These are phyloP conservation scores for Rambutsinella grinnellia DNA, from an alignment of 2,888 invertebrate species.

Conservation along the genomic window DNA sequence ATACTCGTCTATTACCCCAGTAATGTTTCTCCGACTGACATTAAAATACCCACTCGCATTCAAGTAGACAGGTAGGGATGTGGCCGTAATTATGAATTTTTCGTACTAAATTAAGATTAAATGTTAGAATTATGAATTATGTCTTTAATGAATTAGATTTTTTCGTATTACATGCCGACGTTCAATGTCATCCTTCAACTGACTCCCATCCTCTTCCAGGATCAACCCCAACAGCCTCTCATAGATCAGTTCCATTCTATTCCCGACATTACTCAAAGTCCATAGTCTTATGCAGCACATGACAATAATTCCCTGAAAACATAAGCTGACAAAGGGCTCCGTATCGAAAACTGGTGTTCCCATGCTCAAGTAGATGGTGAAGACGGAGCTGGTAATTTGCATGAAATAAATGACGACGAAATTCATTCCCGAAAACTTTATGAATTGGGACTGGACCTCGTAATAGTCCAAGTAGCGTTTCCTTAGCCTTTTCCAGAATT, in stretches of 20 bases:
- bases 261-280: neutral
- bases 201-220: neutral
- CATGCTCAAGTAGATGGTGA: neutral
- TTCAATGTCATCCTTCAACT: neutral
- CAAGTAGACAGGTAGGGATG: conserved; percentile 21
- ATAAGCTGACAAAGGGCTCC: neutral
- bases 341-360: neutral
- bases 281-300: neutral
- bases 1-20: conserved; percentile 31
- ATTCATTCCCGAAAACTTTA: neutral
- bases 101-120: conserved; percentile 10
- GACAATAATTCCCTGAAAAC: neutral
- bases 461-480: neutral
- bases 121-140: neutral
- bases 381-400: neutral
- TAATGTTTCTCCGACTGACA: conserved; percentile 41
- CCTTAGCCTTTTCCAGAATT: neutral
- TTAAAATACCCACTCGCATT: conserved; percentile 46
- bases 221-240: neutral
- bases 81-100: conserved; percentile 23
- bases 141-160: neutral
- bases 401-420: neutral
- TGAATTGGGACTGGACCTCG: neutral
- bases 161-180: neutral
- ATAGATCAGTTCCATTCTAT: neutral